These are phyloP conservation scores for Nesogale talazaci DNA, from an alignment of 2,113 vertebrate genomes.

Conservation along the genomic window DNA sequence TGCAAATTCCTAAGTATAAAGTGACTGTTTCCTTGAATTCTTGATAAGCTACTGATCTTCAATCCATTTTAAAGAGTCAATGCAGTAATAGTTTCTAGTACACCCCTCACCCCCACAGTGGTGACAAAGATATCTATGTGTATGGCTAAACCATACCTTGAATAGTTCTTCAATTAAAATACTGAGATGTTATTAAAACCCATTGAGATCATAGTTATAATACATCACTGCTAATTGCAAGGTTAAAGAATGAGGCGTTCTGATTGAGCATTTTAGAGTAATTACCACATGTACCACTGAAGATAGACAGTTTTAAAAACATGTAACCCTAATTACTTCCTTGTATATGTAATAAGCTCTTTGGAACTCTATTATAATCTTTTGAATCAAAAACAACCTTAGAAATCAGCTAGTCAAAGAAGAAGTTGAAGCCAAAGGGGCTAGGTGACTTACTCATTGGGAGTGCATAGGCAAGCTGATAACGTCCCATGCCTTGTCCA, in stretches of 20 bases:
- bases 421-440: neutral
- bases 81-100: neutral
- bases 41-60: neutral
- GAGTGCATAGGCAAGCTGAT: neutral
- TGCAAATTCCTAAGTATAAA: neutral
- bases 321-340: neutral
- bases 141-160: neutral
- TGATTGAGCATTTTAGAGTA: neutral
- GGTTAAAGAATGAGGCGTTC: neutral
- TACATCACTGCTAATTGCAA: neutral
- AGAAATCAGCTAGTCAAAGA: neutral
- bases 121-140: neutral
- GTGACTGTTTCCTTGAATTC: neutral
- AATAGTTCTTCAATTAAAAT: neutral
- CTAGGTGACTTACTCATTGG: fast-evolving
- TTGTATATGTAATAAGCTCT: neutral
- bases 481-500: fast-evolving
- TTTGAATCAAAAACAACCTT: neutral
- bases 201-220: neutral
- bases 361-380: neutral
- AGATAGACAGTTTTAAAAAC: neutral
- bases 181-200: neutral
- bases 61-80: neutral
- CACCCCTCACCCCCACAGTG: fast-evolving
- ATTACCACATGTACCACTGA: neutral